Evolutionary conservation across 2,113 vertebrate genomes (phyloP), one percentile per base, ranked within the genome.

Genomic region (Pelobates fuscus): DNA sequence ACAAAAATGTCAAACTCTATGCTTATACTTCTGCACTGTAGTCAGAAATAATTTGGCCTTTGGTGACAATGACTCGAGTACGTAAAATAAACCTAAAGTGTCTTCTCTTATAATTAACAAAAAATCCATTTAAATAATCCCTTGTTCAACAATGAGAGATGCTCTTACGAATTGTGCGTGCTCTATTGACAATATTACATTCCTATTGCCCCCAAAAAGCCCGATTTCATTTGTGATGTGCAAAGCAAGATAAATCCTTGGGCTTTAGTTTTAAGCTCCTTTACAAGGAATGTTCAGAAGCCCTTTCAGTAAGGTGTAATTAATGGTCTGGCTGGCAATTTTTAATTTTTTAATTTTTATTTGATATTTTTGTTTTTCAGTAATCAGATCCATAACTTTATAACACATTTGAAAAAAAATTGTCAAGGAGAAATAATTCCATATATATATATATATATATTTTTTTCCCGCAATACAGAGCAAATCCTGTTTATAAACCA

Each of bases 11-110:
- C 85, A 78, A 57, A 41, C 69, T 77, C 18, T 37, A 70, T 77
- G 46, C 24, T 3, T 65, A 77, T 26, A 2, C 64, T 41, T 63
- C 84, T 81, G 75, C 69, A 77, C 83, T 71, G 24, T 23, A 74
- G 27, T n/a, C 43, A 1, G 79, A 71, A 81, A 71, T 46, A 14
- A 72, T 86, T 81, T 82, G 82, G 81, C 81, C 87, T 78, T 79
- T 10, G 79, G 81, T 81, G 68, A 84, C 78, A 81, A 52, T 72
- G 77, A 67, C 80, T 77, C 6, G 0, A 75, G 70, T 24, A 67
- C 78, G 77, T 60, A 80, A 79, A 81, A 71, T 0, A 21, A 68
- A 8, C 30, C 29, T 54, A 61, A 71, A 41, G 26, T 54, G 20
- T 18, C 24, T 63, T 60, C 29, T 10, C 44, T 14, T 8, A 20